phyloP scores from a whole-genome alignment of 2,797 vertebrate species.

The Pachyuromys duprasi region DNA sequence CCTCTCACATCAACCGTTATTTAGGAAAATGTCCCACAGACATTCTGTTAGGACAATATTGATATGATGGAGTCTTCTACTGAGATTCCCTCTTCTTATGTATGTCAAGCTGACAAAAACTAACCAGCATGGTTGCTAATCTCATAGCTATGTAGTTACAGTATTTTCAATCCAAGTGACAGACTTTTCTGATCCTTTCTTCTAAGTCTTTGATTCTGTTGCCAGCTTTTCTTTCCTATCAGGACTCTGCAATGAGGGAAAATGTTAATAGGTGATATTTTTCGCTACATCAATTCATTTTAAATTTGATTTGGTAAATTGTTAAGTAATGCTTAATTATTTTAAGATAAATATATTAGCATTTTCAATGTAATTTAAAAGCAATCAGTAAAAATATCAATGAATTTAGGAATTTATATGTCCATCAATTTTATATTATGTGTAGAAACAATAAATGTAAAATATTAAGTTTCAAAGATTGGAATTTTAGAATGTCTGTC shows the following conservation, averaged over 20 bases:
- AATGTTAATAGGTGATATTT: not conserved
- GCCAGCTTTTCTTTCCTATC: not conserved
- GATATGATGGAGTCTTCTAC: not conserved
- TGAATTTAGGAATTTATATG: conserved; percentile 5
- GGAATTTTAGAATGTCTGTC: not conserved
- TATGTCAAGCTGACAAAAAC: not conserved
- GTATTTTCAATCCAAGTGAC: not conserved
- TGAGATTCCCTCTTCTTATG: not conserved
- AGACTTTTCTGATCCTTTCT: not conserved
- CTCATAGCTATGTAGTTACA: not conserved
- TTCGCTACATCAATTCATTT: not conserved
- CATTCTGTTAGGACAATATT: too few species aligned
- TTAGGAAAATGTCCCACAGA: not conserved
- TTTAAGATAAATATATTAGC: not conserved
- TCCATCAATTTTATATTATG: not conserved
- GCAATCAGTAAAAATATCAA: conserved; percentile 7
- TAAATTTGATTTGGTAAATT: not conserved
- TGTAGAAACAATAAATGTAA: conserved; percentile 17
- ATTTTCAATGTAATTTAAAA: conserved; percentile 34
- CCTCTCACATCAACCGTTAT: too few species aligned
- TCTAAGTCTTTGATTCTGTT: not conserved
- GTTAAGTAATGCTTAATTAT: not conserved
- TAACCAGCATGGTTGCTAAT: not conserved
- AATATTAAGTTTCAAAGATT: not conserved
- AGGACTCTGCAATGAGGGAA: not conserved